Percentiles rank a stretch among this genome's conserved stretches.
Conservation (phyloP, 2,888 invertebrate genomes). For the Latrodectus elegans region DNA sequence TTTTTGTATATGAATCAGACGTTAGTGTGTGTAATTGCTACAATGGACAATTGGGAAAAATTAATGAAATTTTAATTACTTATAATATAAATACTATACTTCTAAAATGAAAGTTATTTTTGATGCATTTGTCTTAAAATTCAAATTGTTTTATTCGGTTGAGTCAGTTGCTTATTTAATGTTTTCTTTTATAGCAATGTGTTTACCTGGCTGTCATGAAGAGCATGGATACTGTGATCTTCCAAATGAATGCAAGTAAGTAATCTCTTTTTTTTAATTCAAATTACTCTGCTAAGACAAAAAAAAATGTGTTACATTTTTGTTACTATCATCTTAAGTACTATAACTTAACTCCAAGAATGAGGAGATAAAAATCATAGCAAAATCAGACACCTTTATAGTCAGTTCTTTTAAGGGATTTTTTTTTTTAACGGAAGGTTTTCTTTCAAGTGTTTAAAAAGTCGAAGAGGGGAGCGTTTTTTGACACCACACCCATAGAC, state of each 20-base stretch:
- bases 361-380: too few species aligned
- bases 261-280: constrained; percentile 73
- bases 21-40: too few species aligned
- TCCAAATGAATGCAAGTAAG: constrained; percentile 98
- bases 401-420: background rate
- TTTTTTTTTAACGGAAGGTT: background rate
- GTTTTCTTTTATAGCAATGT: constrained; percentile 85
- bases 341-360: too few species aligned
- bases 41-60: too few species aligned
- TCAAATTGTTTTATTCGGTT: background rate
- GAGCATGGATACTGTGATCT: constrained; percentile 92
- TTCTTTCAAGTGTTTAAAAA: background rate
- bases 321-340: too few species aligned
- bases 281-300: background rate
- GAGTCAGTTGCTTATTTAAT: background rate
- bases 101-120: too few species aligned
- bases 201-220: constrained; percentile 92
- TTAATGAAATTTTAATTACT: too few species aligned
- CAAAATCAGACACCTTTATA: background rate
- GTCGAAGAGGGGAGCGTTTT: background rate
- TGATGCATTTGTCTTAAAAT: background rate
- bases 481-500: constrained; percentile 52
- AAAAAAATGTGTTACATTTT: too few species aligned
- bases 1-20: too few species aligned
- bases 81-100: too few species aligned